Percentiles rank a stretch among this genome's conserved stretches.
Evolutionary conservation across 2,888 invertebrate genomes (phyloP).

Genomic region (Troides aeacus): DNA sequence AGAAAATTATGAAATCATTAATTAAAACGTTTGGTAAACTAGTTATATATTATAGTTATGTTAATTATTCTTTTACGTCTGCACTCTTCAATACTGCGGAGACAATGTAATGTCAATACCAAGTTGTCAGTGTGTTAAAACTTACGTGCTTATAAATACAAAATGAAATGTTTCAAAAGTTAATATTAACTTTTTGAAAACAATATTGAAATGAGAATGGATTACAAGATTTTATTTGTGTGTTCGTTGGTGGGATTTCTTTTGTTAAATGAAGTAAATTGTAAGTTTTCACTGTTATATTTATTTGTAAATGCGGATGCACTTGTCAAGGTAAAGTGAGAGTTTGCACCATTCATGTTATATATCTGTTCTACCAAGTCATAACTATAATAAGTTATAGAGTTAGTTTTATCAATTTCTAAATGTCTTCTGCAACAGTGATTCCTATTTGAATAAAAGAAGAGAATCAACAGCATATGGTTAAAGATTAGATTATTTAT

Average conservation of each 20-base stretch:
- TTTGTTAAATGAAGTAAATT: constrained; percentile 50
- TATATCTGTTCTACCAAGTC: constrained; percentile 10
- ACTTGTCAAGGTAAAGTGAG: constrained; percentile 74
- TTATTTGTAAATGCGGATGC: constrained; percentile 44
- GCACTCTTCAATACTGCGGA: neutral
- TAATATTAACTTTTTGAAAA: constrained; percentile 31
- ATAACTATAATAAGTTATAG: neutral
- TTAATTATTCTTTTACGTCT: neutral
- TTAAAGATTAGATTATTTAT: neutral
- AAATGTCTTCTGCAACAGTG: neutral
- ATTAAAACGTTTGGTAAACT: neutral
- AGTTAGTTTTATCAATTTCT: neutral
- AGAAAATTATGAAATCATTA: no score
- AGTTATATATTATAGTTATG: neutral
- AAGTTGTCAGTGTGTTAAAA: constrained; percentile 7
- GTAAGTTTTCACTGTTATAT: constrained; percentile 56
- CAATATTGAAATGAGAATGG: constrained; percentile 47
- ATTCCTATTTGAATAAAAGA: neutral
- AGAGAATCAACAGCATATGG: neutral
- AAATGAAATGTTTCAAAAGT: constrained; percentile 50
- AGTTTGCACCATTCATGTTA: constrained; percentile 42
- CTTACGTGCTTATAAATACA: constrained; percentile 28
- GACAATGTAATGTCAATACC: neutral
- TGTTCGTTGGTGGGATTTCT: constrained; percentile 45
- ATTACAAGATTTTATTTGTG: constrained; percentile 42